Conservation (phyloP, 2,797 vertebrate genomes). For the Telmatherina bonti region DNA sequence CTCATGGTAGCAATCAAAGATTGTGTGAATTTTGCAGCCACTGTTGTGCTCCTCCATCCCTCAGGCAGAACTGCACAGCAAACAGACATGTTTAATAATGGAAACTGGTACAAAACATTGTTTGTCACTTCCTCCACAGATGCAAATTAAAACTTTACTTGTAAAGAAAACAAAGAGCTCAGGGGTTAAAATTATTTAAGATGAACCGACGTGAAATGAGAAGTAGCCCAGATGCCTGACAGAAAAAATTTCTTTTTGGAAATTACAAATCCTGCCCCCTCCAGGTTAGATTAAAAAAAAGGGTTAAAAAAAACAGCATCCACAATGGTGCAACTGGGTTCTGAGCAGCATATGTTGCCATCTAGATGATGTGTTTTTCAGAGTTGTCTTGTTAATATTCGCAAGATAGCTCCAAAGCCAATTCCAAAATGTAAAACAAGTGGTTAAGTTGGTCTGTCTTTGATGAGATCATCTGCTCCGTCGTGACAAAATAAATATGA, state of each 20-base stretch:
- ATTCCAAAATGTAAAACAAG: not conserved
- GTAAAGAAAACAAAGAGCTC: not conserved
- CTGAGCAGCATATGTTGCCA: too few relatives aligned
- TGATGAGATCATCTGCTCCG: not conserved
- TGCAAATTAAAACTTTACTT: not conserved
- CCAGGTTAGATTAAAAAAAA: not conserved
- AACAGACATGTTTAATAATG: not conserved
- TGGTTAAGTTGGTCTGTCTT: too few relatives aligned
- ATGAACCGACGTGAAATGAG: too few relatives aligned
- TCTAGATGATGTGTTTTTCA: too few relatives aligned
- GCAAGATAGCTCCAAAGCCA: not conserved
- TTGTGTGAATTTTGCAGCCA: not conserved
- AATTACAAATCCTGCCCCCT: not conserved
- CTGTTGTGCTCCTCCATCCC: not conserved
- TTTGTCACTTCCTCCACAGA: not conserved
- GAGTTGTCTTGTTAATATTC: too few relatives aligned
- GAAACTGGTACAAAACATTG: not conserved
- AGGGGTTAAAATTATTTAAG: not conserved
- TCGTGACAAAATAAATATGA: too few relatives aligned
- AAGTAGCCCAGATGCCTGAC: too few relatives aligned
- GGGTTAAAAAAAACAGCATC: not conserved
- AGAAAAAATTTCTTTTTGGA: too few relatives aligned
- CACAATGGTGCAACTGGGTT: too few relatives aligned
- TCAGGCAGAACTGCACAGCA: not conserved
- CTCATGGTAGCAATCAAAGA: not conserved